phyloP scores from a whole-genome alignment of 2,888 invertebrate species.

The Anarsia innoxiella region DNA sequence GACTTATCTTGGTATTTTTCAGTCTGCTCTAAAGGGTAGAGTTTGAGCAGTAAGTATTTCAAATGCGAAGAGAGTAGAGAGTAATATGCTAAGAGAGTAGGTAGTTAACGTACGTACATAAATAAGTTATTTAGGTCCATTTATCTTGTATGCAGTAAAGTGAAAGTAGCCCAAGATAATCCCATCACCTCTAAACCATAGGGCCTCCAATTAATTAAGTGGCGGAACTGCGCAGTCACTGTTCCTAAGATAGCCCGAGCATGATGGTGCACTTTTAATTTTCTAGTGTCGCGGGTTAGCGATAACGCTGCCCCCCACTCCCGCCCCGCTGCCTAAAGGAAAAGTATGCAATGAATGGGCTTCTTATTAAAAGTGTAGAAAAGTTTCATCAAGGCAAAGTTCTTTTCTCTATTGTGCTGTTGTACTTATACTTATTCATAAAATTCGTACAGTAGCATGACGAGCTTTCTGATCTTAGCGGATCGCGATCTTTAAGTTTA shows the following conservation, averaged over 20 bases:
- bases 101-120: not conserved
- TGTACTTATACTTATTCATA: too few species aligned
- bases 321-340: slow-evolving; percentile 42
- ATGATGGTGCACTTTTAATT: slow-evolving; percentile 68
- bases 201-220: slow-evolving; percentile 60
- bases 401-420: slow-evolving; percentile 39
- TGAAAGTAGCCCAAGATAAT: not conserved
- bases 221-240: not conserved
- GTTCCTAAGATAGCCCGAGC: slow-evolving; percentile 50
- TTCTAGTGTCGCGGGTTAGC: slow-evolving; percentile 66
- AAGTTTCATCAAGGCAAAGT: slow-evolving; percentile 57
- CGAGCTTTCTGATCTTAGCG: too few species aligned
- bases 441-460: too few species aligned
- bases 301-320: slow-evolving; percentile 59
- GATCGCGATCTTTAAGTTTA: too few species aligned
- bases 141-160: not conserved
- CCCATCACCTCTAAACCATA: not conserved
- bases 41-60: not conserved
- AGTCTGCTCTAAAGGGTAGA: not conserved
- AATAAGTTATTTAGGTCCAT: not conserved
- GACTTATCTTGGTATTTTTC: too few species aligned
- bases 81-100: too few species aligned
- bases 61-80: too few species aligned
- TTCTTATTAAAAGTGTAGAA: slow-evolving; percentile 64
- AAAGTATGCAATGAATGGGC: slow-evolving; percentile 65